Evolutionary conservation across 2,797 vertebrate species (phyloP), one percentile per base, ranked within the genome.

Genomic region (Silurus lanzhouensis): DNA sequence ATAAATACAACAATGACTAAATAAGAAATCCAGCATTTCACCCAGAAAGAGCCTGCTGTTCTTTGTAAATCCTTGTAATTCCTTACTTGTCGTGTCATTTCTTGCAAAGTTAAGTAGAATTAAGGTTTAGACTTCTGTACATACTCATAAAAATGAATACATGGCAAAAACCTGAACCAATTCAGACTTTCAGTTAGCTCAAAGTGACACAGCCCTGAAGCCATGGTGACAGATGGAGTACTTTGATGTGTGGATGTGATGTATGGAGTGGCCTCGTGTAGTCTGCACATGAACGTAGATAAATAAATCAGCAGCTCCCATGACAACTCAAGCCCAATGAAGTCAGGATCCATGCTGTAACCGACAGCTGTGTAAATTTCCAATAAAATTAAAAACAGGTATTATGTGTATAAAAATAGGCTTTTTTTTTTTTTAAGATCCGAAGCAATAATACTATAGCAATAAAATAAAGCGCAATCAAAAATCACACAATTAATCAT

Each of bases 1-100:
- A 79, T 84, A 79, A 79, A 84, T 84, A 76, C 55, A 71, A 61
- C 66, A n/a, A 52, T 48, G 66, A 76, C 7, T 76, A 15, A 57
- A 57, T 76, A 31, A 58, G n/a, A 76, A 76, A 57, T 9, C 48
- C 48, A 57, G 74, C 52, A 48, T 46, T 70, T 70, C 17, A 70
- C 9, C 3, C 31, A 52, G 71, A 19, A 76, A 75, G 52, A 27
- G 48, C 8, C 6, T n/a, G 13, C 25, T 27, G n/a, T 75, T 27
- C 52, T 75, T 57, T 48, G 44, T 74, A 72, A 68, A 31, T 31
- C 4, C 2, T 27, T 68, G 67, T 44, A 22, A 72, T 72, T 14
- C 22, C 6, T 75, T 55, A 55, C 72, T 72, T 72, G 12, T 22
- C 70, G 5, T 72, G 44, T 52, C 5, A 27, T 27, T 25, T 57